phyloP scores from a whole-genome alignment of 2,888 invertebrate genomes.

The Volucella inflata region DNA sequence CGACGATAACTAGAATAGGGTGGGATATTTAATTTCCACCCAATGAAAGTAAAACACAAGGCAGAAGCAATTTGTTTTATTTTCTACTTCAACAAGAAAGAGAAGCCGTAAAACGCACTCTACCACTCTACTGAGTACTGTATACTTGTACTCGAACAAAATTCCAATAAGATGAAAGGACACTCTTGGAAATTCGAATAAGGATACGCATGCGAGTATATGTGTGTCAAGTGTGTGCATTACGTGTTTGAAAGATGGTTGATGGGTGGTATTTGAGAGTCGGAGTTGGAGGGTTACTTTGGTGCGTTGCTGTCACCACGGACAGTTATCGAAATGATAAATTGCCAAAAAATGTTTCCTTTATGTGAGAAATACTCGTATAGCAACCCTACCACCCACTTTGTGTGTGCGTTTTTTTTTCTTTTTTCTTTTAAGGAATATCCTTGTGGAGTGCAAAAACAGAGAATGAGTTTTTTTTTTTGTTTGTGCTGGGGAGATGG shows the following conservation, averaged over 20 bases:
- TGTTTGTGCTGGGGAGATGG: neutral
- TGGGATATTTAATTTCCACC: slow-evolving; percentile 23
- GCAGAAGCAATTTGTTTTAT: slow-evolving; percentile 57
- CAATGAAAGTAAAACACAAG: slow-evolving; percentile 12
- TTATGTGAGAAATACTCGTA: slow-evolving; percentile 37
- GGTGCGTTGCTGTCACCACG: slow-evolving; percentile 67
- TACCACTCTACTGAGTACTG: slow-evolving; percentile 2
- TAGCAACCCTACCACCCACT: too few species aligned
- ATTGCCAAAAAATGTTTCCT: slow-evolving; percentile 55
- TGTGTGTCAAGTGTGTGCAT: slow-evolving; percentile 72
- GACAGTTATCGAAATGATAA: slow-evolving; percentile 73
- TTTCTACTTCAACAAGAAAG: slow-evolving; percentile 32
- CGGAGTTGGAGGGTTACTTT: slow-evolving; percentile 24
- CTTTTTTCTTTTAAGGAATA: slow-evolving; percentile 30
- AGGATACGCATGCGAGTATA: slow-evolving; percentile 57
- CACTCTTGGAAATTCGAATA: slow-evolving; percentile 7
- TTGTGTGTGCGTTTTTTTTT: neutral
- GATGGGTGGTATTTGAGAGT: neutral
- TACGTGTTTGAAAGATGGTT: slow-evolving; percentile 19
- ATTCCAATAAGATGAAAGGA: slow-evolving; percentile 48
- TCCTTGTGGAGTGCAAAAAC: slow-evolving; percentile 16
- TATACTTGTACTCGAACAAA: neutral
- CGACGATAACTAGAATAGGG: slow-evolving; percentile 31
- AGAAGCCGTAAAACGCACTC: slow-evolving; percentile 70
- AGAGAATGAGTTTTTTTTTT: slow-evolving; percentile 5